phyloP scores from a whole-genome alignment of 1,140 invertebrate genomes.

The Agraylea sexmaculata region DNA sequence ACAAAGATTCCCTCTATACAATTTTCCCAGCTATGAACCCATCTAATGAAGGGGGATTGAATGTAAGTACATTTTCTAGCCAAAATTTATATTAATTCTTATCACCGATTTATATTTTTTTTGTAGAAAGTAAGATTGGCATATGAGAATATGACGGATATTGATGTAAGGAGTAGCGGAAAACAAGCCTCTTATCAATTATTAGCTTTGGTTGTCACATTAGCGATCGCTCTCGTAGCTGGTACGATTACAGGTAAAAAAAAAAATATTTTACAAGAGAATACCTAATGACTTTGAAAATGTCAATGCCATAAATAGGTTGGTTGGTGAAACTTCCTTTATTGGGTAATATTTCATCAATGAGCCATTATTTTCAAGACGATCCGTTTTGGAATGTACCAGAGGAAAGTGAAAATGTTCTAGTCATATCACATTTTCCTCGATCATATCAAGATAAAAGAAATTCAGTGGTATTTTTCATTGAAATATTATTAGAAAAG shows the following conservation, averaged over 20 bases:
- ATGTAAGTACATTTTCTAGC: too few relatives aligned
- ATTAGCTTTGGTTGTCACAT: conserved; percentile 55
- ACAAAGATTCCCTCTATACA: conserved; percentile 43
- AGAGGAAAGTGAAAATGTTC: conserved; percentile 6
- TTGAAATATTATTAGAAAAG: too few relatives aligned
- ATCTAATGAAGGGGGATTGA: too few relatives aligned
- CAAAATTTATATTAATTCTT: too few relatives aligned
- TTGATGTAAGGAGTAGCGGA: conserved; percentile 47
- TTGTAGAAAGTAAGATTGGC: too few relatives aligned
- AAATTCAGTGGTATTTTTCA: too few relatives aligned
- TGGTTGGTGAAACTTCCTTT: conserved; percentile 7
- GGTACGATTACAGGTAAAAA: conserved; percentile 67
- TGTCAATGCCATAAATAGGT: conserved; percentile 8
- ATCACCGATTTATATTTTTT: too few relatives aligned
- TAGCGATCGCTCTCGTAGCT: conserved; percentile 58
- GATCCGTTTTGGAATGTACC: conserved; percentile 19
- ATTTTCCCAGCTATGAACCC: conserved; percentile 44
- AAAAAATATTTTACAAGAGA: conserved; percentile 4
- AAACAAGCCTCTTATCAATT: conserved; percentile 74
- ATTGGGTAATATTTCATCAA: conserved; percentile 4
- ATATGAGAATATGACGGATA: too few relatives aligned
- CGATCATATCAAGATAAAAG: too few relatives aligned
- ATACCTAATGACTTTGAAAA: background rate
- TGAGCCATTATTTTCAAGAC: conserved; percentile 15
- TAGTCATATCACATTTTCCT: conserved; percentile 7